These are phyloP conservation scores for Noctua comes DNA, from an alignment of 2,888 invertebrate genomes.

Conservation along the genomic window DNA sequence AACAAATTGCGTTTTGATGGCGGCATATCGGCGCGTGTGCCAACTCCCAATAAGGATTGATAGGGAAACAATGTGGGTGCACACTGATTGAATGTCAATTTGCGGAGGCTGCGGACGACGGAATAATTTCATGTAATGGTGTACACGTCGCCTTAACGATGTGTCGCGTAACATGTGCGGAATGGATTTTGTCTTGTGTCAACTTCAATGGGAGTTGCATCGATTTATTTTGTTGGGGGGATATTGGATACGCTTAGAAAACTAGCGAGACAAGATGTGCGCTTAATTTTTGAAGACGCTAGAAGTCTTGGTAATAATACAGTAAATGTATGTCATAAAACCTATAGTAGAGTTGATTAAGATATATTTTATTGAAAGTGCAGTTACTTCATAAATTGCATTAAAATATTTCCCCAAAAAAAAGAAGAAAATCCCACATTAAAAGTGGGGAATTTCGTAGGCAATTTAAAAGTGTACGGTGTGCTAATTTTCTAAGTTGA, in stretches of 20 bases:
- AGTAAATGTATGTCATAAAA: background rate
- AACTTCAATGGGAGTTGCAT: conserved; percentile 52
- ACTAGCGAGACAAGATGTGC: background rate
- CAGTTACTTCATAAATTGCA: background rate
- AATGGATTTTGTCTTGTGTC: conserved; percentile 66
- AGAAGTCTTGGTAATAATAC: background rate
- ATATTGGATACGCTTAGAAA: conserved; percentile 20
- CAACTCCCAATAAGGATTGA: conserved; percentile 89
- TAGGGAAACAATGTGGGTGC: conserved; percentile 88
- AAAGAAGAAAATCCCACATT: background rate
- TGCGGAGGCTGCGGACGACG: conserved; percentile 76
- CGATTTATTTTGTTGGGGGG: conserved; percentile 52
- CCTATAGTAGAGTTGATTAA: background rate
- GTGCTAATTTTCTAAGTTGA: conserved; percentile 65
- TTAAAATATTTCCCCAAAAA: background rate
- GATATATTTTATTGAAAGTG: background rate
- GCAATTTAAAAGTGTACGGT: conserved; percentile 63
- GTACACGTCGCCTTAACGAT: conserved; percentile 85
- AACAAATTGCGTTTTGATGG: conserved; percentile 91
- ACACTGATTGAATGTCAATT: conserved; percentile 90
- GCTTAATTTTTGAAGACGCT: conserved; percentile 2
- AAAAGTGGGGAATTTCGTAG: conserved; percentile 30
- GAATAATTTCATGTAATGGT: conserved; percentile 84
- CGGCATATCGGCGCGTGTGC: conserved; percentile 86
- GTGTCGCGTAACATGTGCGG: conserved; percentile 76